Percentiles rank a stretch among this genome's conserved stretches.
phyloP scores from a whole-genome alignment of 2,113 vertebrate genomes.

The Ardeotis arabs region DNA sequence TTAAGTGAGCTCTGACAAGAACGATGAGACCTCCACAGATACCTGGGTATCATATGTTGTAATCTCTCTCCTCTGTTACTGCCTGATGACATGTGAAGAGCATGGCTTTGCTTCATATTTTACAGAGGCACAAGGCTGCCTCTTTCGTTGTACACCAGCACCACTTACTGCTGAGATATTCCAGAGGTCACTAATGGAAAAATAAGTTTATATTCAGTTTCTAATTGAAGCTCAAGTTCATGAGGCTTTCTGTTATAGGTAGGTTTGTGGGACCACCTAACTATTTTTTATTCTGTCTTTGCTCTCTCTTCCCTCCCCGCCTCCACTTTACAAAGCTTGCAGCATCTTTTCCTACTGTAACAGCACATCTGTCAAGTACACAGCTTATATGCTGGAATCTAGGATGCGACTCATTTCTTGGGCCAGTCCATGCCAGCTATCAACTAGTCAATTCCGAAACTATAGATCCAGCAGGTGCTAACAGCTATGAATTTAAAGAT shows the following conservation, averaged over 20 bases:
- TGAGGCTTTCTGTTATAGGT: neutral
- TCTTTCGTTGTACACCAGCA: conserved; percentile 34
- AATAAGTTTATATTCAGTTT: neutral
- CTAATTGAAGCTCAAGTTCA: neutral
- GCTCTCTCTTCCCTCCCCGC: neutral
- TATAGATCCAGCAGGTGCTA: neutral
- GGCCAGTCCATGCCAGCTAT: neutral
- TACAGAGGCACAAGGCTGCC: neutral
- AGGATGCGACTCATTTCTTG: neutral
- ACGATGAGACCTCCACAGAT: neutral
- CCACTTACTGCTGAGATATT: conserved; percentile 42
- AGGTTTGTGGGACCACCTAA: neutral
- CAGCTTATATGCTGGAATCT: neutral
- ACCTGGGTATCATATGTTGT: neutral
- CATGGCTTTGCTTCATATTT: neutral
- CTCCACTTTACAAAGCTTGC: neutral
- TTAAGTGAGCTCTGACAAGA: neutral
- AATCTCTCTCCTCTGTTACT: neutral
- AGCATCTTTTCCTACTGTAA: neutral
- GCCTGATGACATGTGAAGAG: neutral
- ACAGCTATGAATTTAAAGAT: neutral
- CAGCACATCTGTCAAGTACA: neutral
- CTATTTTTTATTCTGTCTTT: neutral
- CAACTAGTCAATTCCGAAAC: neutral
- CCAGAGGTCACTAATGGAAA: neutral